Conservation (phyloP, 2,113 vertebrate species). For the Mustelus asterias region DNA sequence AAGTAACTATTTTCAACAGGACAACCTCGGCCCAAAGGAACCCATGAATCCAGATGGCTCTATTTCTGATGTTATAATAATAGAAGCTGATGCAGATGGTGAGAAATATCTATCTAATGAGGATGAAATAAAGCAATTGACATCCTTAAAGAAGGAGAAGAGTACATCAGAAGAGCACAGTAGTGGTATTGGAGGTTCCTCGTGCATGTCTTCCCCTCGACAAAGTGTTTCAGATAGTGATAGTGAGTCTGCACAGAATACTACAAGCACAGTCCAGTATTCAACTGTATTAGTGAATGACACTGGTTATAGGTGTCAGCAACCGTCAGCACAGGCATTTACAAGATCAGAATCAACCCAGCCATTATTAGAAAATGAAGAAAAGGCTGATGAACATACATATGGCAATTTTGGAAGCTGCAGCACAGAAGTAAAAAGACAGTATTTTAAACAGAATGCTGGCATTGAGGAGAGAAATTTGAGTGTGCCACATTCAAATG, state of each 20-base stretch:
- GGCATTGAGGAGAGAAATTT: conserved; percentile 47
- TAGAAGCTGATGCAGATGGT: conserved; percentile 75
- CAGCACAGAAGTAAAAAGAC: conserved; percentile 48
- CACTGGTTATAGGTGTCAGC: conserved; percentile 81
- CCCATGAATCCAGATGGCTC: conserved; percentile 66
- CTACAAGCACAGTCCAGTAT: conserved; percentile 86
- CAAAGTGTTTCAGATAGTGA: conserved; percentile 90
- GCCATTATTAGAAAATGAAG: conserved; percentile 83
- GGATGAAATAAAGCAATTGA: conserved; percentile 73
- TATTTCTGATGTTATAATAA: conserved; percentile 77
- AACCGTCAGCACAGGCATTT: conserved; percentile 69
- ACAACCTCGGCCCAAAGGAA: conserved; percentile 65
- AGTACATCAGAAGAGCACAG: conserved; percentile 86
- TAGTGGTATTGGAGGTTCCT: conserved; percentile 93
- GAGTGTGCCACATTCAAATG: conserved; percentile 55
- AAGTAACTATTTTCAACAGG: conserved; percentile 57
- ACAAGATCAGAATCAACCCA: conserved; percentile 91
- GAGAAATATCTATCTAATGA: conserved; percentile 62
- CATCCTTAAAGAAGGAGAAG: conserved; percentile 84
- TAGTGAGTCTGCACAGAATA: conserved; percentile 79
- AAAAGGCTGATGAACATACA: conserved; percentile 63
- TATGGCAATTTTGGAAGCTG: conserved; percentile 45
- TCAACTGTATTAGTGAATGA: conserved; percentile 78
- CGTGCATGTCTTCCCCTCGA: conserved; percentile 89
- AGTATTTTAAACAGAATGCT: conserved; percentile 64